Evolutionary conservation across 2,113 vertebrate species (phyloP).

Genomic region (Ploceus nigricollis): DNA sequence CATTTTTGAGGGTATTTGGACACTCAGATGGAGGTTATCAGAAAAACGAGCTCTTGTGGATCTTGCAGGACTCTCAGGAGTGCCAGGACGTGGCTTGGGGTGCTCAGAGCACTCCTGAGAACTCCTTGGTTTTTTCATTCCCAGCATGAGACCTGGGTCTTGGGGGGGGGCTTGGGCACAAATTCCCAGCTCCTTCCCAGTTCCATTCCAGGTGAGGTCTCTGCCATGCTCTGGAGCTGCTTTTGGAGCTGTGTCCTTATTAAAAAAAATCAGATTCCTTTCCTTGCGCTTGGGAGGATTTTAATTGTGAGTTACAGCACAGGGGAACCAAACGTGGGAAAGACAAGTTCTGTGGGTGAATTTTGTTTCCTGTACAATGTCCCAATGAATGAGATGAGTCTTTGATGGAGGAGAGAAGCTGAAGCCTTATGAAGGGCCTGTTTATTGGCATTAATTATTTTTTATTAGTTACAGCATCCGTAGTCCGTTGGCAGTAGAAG

Average conservation of each 20-base stretch:
- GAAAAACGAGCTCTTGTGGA: background rate
- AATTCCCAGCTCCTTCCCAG: background rate
- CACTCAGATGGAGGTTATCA: background rate
- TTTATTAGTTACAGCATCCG: conserved; percentile 61
- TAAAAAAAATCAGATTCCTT: background rate
- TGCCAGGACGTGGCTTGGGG: fast-evolving
- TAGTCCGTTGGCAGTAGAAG: conserved; percentile 54
- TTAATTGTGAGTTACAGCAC: background rate
- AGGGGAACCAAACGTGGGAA: background rate
- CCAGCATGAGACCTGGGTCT: fast-evolving
- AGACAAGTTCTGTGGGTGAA: background rate
- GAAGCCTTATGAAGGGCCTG: conserved; percentile 52
- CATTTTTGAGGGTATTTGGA: background rate
- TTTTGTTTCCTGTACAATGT: background rate
- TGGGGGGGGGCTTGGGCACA: background rate
- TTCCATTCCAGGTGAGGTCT: background rate
- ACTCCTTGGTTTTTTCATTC: background rate
- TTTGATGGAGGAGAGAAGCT: conserved; percentile 54
- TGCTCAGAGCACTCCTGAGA: background rate
- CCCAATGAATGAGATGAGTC: background rate
- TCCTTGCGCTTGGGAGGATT: background rate
- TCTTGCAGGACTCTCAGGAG: background rate
- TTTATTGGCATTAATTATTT: conserved; percentile 72
- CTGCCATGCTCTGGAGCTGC: background rate
- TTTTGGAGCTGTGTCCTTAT: background rate